phyloP scores from a whole-genome alignment of 2,888 invertebrate species.

The Folsomia candida region DNA sequence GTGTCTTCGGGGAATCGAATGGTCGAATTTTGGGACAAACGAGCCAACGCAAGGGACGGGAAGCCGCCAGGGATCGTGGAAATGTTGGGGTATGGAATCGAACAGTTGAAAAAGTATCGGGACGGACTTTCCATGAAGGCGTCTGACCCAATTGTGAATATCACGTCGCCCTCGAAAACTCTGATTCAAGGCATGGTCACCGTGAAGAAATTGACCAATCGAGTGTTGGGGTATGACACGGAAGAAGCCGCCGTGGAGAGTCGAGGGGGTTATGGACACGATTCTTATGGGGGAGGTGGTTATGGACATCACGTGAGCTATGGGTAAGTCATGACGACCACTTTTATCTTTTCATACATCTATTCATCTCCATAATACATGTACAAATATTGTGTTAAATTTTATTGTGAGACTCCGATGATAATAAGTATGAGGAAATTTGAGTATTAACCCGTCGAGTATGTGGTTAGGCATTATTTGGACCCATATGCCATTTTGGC shows the following conservation, averaged over 20 bases:
- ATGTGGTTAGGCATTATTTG: slow-evolving; percentile 47
- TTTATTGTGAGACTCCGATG: too few relatives aligned
- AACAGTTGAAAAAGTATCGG: slow-evolving; percentile 48
- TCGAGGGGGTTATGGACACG: slow-evolving; percentile 48
- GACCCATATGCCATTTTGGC: slow-evolving; percentile 51
- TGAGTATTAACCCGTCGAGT: too few relatives aligned
- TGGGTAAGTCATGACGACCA: slow-evolving; percentile 42
- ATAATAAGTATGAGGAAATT: background rate
- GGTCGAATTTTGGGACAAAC: slow-evolving; percentile 50
- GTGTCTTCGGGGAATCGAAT: slow-evolving; percentile 49
- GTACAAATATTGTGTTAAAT: too few relatives aligned
- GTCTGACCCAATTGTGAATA: slow-evolving; percentile 42
- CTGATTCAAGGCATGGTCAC: slow-evolving; percentile 50
- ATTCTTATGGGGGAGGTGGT: slow-evolving; percentile 41
- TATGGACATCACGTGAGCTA: slow-evolving; percentile 44
- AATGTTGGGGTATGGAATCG: slow-evolving; percentile 49
- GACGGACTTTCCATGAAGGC: slow-evolving; percentile 45
- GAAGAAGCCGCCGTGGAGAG: slow-evolving; percentile 45
- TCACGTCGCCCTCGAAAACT: slow-evolving; percentile 47
- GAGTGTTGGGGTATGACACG: slow-evolving; percentile 49
- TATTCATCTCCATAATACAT: too few relatives aligned
- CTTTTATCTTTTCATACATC: too few relatives aligned
- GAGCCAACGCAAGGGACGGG: slow-evolving; percentile 46
- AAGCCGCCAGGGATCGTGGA: slow-evolving; percentile 49
- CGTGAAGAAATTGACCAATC: slow-evolving; percentile 48